A percentile compares a stretch with the other conserved stretches of the same genome.
These are phyloP conservation scores for Alfaro cultratus DNA, from an alignment of 2,797 vertebrate genomes.

Conservation along the genomic window DNA sequence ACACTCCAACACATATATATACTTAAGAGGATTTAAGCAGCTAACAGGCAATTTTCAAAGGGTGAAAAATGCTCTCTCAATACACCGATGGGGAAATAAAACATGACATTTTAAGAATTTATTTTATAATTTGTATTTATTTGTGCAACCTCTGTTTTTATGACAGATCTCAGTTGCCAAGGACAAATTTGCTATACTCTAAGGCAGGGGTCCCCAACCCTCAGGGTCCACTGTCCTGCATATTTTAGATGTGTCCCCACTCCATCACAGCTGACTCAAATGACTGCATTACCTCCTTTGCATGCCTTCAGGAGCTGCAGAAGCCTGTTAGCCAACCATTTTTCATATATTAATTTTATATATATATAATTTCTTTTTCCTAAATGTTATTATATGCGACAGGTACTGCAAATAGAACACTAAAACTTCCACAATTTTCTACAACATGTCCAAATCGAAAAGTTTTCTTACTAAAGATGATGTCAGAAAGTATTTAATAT, in stretches of 20 bases:
- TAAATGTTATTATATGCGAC: neutral
- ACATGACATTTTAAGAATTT: constrained; percentile 17
- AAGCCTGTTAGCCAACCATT: too few species aligned
- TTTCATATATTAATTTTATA: too few species aligned
- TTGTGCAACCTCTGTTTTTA: neutral
- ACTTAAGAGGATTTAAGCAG: constrained; percentile 68
- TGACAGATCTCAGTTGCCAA: neutral
- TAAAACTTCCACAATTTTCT: neutral
- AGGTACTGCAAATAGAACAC: neutral
- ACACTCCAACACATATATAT: constrained; percentile 59
- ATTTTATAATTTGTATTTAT: neutral
- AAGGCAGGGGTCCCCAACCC: too few species aligned
- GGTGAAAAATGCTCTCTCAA: constrained; percentile 29
- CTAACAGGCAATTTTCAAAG: constrained; percentile 24
- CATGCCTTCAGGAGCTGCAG: too few species aligned
- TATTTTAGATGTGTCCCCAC: too few species aligned
- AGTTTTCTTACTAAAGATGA: neutral
- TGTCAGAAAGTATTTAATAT: neutral
- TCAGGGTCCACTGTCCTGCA: too few species aligned
- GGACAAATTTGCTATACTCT: neutral
- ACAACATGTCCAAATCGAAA: neutral
- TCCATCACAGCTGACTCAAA: too few species aligned
- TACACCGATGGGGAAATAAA: neutral
- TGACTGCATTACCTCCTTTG: too few species aligned
- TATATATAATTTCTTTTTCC: neutral